A percentile compares a stretch with the other conserved stretches of the same genome.
These are phyloP conservation scores for Galaxea fascicularis DNA, from an alignment of 92 coral and sea anemone species.

Conservation along the genomic window DNA sequence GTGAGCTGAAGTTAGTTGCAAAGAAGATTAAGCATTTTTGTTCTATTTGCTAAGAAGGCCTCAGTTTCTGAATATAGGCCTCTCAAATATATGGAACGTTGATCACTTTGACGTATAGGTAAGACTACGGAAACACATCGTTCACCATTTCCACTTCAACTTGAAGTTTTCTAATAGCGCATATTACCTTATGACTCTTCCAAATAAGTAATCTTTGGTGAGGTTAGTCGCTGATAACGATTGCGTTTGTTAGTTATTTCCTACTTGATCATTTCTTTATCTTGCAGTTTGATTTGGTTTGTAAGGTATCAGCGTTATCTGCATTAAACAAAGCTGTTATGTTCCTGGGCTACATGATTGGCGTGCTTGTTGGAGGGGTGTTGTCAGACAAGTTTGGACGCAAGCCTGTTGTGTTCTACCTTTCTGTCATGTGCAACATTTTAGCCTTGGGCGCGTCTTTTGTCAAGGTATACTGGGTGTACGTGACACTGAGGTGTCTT, in stretches of 20 bases:
- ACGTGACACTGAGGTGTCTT: constrained; percentile 34
- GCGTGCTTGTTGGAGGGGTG: constrained; percentile 64
- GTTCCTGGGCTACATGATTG: constrained; percentile 65
- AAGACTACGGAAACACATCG: too few species aligned
- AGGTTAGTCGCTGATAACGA: neutral
- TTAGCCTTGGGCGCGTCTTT: constrained; percentile 59
- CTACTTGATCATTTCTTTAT: neutral
- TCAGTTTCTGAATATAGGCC: too few species aligned
- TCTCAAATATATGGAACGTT: too few species aligned
- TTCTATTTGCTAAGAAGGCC: too few species aligned
- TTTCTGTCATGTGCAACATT: constrained; percentile 45
- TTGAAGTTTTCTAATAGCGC: too few species aligned
- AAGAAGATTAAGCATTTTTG: too few species aligned
- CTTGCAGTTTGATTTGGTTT: constrained; percentile 77
- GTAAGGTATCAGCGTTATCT: constrained; percentile 61
- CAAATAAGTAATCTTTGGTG: too few species aligned
- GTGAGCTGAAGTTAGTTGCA: too few species aligned
- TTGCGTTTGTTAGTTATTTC: neutral
- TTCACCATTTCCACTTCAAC: too few species aligned
- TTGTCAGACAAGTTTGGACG: constrained; percentile 78
- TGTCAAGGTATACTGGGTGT: constrained; percentile 40
- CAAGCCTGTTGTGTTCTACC: constrained; percentile 44
- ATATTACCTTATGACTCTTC: too few species aligned
- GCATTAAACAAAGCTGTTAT: constrained; percentile 66
- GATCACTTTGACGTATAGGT: too few species aligned